Percentiles rank a stretch among this genome's conserved stretches.
These are phyloP conservation scores for Cheilosia vulpina DNA, from an alignment of 2,888 invertebrate species.

Conservation along the genomic window DNA sequence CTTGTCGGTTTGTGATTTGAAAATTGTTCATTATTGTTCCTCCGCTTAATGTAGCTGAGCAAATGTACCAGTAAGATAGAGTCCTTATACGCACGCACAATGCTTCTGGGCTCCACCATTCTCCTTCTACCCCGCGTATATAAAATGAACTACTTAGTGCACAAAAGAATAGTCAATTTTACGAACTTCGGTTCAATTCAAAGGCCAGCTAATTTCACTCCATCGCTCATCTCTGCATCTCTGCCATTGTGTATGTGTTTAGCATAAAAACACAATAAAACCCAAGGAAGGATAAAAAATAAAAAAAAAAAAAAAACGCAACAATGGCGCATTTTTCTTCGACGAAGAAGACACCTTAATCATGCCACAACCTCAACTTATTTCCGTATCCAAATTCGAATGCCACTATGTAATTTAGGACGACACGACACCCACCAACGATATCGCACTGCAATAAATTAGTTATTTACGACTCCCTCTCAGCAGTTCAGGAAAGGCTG, in stretches of 20 bases:
- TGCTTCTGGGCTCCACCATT: too few species aligned
- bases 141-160: background rate
- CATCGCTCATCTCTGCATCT: background rate
- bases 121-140: too few species aligned
- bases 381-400: conserved; percentile 46
- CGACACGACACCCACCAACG: conserved; percentile 20
- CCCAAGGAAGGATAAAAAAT: too few species aligned
- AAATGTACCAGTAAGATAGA: too few species aligned
- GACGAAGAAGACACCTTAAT: conserved; percentile 17
- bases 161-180: background rate
- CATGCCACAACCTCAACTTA: conserved; percentile 15
- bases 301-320: background rate
- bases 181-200: background rate
- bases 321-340: conserved; percentile 1
- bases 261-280: conserved; percentile 25
- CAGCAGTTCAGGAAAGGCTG: conserved; percentile 55
- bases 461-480: conserved; percentile 68
- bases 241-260: background rate
- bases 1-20: too few species aligned
- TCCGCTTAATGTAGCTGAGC: too few species aligned
- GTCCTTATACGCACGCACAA: too few species aligned
- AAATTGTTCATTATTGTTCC: too few species aligned
- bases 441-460: conserved; percentile 69
- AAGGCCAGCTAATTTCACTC: background rate
- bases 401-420: conserved; percentile 41